phyloP scores from a whole-genome alignment of 2,797 vertebrate genomes.

The Lophotriccus pileatus region DNA sequence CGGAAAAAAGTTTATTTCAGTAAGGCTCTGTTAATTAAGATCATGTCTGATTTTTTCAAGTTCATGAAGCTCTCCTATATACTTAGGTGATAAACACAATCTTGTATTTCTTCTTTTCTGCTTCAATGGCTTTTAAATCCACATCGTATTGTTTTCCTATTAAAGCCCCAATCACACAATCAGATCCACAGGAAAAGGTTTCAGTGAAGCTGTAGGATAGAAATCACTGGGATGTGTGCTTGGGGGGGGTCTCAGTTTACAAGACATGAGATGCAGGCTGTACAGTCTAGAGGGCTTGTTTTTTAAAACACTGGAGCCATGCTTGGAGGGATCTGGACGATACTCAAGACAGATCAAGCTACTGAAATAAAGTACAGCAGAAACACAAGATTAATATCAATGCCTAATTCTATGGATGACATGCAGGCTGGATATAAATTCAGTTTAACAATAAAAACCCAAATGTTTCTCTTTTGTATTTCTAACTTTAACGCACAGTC shows the following conservation, averaged over 20 bases:
- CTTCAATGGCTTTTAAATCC: neutral
- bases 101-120: neutral
- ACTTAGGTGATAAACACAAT: neutral
- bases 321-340: neutral
- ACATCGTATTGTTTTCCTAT: fast-evolving
- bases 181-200: neutral
- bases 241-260: neutral
- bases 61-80: neutral
- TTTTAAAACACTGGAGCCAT: neutral
- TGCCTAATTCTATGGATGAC: neutral
- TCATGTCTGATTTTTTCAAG: neutral
- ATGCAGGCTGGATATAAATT: neutral
- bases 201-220: neutral
- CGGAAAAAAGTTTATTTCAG: neutral
- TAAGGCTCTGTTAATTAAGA: neutral
- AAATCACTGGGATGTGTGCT: neutral
- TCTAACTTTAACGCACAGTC: neutral
- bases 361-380: neutral
- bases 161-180: neutral
- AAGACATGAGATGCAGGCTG: neutral
- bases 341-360: neutral
- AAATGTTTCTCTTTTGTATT: neutral
- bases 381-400: neutral
- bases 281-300: neutral
- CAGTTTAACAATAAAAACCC: neutral